phyloP scores from a whole-genome alignment of 2,888 invertebrate genomes.

The Hololepta plana region DNA sequence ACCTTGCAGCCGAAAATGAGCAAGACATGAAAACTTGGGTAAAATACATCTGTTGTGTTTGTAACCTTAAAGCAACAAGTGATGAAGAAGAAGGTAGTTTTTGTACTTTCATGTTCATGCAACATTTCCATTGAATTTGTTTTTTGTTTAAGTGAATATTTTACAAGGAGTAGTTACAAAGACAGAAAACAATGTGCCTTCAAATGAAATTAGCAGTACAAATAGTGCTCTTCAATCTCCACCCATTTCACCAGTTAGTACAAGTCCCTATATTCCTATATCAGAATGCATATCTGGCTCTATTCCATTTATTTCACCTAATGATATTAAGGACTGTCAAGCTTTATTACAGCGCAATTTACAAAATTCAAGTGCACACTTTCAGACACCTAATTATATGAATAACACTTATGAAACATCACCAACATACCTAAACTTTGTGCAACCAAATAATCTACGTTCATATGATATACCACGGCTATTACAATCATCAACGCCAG shows the following conservation, averaged over 20 bases:
- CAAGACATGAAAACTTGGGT: constrained; percentile 93
- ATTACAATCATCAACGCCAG: too few species aligned
- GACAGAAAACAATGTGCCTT: constrained; percentile 1
- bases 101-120: constrained; percentile 2
- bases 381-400: constrained; percentile 15
- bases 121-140: not conserved
- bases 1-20: constrained; percentile 81
- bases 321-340: constrained; percentile 18
- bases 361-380: constrained; percentile 14
- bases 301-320: too few species aligned
- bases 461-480: constrained; percentile 32
- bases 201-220: not conserved
- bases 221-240: constrained; percentile 32
- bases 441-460: constrained; percentile 31
- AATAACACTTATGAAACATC: constrained; percentile 16
- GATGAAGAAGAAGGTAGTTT: constrained; percentile 25
- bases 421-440: constrained; percentile 21
- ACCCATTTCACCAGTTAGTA: constrained; percentile 43
- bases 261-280: constrained; percentile 81
- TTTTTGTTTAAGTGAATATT: too few species aligned
- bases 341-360: constrained; percentile 18
- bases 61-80: constrained; percentile 60
- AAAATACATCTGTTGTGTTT: constrained; percentile 81
- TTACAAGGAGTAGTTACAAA: too few species aligned
- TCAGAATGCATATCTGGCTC: constrained; percentile 85